Conservation (phyloP, 2,113 vertebrate genomes). For the Ophthalmolycus amberensis region DNA sequence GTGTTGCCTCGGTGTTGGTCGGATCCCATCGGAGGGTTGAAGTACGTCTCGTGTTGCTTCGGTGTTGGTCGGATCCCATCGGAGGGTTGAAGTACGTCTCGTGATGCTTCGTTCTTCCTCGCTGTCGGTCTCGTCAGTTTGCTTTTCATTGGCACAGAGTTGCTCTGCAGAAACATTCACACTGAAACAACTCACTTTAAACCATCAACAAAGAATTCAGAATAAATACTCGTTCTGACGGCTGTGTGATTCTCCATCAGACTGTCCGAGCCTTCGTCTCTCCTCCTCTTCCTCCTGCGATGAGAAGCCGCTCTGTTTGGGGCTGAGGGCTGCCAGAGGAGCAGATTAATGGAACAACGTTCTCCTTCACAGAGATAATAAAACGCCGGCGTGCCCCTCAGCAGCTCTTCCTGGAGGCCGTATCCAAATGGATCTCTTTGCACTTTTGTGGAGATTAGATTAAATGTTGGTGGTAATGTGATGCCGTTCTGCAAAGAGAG, state of each 20-base stretch:
- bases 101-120: too few species aligned
- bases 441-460: conserved; percentile 70
- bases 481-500: conserved; percentile 58
- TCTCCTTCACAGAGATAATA: conserved; percentile 53
- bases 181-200: neutral
- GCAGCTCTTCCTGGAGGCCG: conserved; percentile 36
- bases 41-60: too few species aligned
- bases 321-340: conserved; percentile 46
- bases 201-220: too few species aligned
- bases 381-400: conserved; percentile 31
- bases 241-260: neutral
- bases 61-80: too few species aligned
- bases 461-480: conserved; percentile 65
- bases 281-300: conserved; percentile 12
- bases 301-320: conserved; percentile 37
- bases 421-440: conserved; percentile 66
- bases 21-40: too few species aligned
- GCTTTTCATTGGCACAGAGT: too few species aligned
- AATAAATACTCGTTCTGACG: neutral
- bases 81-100: too few species aligned
- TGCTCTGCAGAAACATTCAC: too few species aligned
- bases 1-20: too few species aligned
- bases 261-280: conserved; percentile 3
- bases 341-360: conserved; percentile 53
- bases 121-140: too few species aligned